Base-by-base conservation (phyloP, 2,797 vertebrate genomes). In the Steatocranus sp. region DNA sequence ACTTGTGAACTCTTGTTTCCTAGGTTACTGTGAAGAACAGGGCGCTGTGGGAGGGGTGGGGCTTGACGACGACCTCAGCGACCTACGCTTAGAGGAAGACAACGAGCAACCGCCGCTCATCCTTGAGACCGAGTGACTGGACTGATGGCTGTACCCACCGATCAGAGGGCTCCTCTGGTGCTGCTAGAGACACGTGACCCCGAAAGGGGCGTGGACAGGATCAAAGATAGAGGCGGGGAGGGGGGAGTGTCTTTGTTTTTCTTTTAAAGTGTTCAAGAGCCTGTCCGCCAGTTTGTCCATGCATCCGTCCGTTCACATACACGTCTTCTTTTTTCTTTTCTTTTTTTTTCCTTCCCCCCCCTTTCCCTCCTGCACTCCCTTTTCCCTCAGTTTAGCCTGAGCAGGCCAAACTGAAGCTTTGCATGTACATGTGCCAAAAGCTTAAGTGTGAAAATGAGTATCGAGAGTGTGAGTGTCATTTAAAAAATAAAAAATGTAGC, bases 101-200 rank as follows among this genome's bases (percentile, higher is more conserved):
- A 98, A 97, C 10, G 98, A 99, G 92, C 98, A 99, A 76, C 98
- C 99, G 30, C 99, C 98, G 1, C 97, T 99, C 96, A 98, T 99
- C 90, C 97, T 98, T 15, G 97, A 98, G 93, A 99, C 98, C 1
- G 99, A 99, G 94, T 99, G 93, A 99, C 78, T 66, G 51, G 38
- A 92, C 90, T 86, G 89, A 95, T 89, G 75, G 94, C 91, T 84
- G 86, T 87, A 93, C 94, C 91, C 91, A 94, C 68, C 86, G 93
- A 95, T 95, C 95, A 91, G 95, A 96, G 96, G 84, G 90, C 93
- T 96, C 93, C 94, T 96, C 96, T 96, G 94, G 93, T 96, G 97
- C 97, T 97, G 97, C 98, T 97, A 96, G 94, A 94, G 95, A 97
- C 95, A 96, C 94, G 93, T 96, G 96, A 96, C 96, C 94, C 92